Evolutionary conservation across 2,888 invertebrate species (phyloP).

Genomic region (Pasiphila rectangulata): DNA sequence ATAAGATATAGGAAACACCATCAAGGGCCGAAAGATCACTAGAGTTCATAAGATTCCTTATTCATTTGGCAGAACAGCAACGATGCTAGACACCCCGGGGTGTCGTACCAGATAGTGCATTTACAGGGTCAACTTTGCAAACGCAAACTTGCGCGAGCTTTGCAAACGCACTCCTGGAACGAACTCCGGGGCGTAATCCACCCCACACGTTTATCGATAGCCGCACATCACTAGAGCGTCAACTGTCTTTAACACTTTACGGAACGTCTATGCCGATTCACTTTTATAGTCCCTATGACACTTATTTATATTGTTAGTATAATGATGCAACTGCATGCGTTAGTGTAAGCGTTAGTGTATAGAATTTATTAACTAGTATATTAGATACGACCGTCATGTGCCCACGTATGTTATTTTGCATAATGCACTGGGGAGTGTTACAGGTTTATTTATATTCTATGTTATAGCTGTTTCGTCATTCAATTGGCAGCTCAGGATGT

Average conservation of each 20-base stretch:
- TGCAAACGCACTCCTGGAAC: conserved; percentile 99
- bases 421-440: conserved; percentile 36
- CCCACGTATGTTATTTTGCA: conserved; percentile 32
- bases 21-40: conserved; percentile 42
- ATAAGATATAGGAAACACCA: conserved; percentile 15
- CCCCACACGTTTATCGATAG: conserved; percentile 61
- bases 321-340: conserved; percentile 31
- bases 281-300: conserved; percentile 47
- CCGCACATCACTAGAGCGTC: conserved; percentile 64
- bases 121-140: conserved; percentile 89
- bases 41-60: conserved; percentile 58
- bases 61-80: conserved; percentile 56
- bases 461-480: conserved; percentile 41
- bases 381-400: conserved; percentile 25
- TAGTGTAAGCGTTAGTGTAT: conserved; percentile 38
- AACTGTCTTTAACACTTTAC: conserved; percentile 51
- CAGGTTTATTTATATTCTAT: conserved; percentile 44
- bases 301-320: conserved; percentile 12
- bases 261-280: conserved; percentile 66
- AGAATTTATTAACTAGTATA: conserved; percentile 32
- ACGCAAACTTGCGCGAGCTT: conserved; percentile 78
- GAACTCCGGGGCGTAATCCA: conserved; percentile 87
- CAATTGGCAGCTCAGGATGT: conserved; percentile 46
- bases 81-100: conserved; percentile 84
- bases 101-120: conserved; percentile 99